Conservation (phyloP, 2,888 invertebrate genomes). For the Mesoligia furuncula region DNA sequence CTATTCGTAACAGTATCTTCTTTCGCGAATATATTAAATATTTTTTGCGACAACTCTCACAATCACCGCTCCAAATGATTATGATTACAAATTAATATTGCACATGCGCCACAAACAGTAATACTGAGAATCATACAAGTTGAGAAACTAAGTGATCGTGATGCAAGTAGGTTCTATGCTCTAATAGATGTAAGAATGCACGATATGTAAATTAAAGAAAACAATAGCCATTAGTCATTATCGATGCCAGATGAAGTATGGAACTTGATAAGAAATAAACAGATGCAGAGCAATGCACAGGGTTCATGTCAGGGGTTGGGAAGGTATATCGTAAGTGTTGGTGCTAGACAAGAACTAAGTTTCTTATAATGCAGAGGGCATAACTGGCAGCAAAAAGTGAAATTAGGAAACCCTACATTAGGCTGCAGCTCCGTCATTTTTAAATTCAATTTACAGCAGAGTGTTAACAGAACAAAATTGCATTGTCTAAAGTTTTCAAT, state of each 20-base stretch:
- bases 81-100: constrained; percentile 46
- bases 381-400: not conserved
- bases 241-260: constrained; percentile 16
- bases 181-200: constrained; percentile 64
- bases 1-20: not conserved
- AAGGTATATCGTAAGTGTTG: not conserved
- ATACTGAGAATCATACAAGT: constrained; percentile 57
- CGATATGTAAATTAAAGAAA: constrained; percentile 65
- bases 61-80: constrained; percentile 16
- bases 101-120: constrained; percentile 21
- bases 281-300: not conserved
- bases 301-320: not conserved
- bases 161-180: constrained; percentile 72
- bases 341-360: not conserved
- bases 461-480: not conserved
- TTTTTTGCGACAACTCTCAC: constrained; percentile 36
- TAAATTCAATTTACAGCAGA: not conserved
- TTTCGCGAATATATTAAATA: not conserved
- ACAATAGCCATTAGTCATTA: constrained; percentile 42
- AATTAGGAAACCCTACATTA: not conserved
- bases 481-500: not conserved
- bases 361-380: not conserved
- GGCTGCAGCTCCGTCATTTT: not conserved
- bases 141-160: constrained; percentile 68
- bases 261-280: not conserved